Base-by-base conservation (phyloP, 2,113 vertebrate genomes). In the Alces alces region DNA sequence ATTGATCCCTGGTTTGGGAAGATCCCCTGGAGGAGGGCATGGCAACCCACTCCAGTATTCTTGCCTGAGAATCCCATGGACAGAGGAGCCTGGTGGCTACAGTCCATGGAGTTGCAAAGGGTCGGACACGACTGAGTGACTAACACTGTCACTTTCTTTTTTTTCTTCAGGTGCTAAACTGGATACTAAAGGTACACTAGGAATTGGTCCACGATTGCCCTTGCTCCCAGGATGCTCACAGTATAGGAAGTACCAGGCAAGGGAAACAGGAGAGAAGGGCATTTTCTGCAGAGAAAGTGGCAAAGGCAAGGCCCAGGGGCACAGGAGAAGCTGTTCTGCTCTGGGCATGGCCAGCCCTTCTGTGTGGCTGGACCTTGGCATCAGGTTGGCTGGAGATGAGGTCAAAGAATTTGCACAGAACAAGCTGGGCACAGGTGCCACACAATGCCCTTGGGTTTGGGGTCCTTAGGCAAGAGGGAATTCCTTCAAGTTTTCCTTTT, bases 61-160 rank as follows among this genome's bases (percentile, higher is more conserved):
- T 39, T 39, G 66, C n/a, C n/a, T 39, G 19, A 19, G 21, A 3
- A 70, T 70, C n/a, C 66, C n/a, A 70, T 23, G n/a, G n/a, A 70
- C 66, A 70, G 66, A 70, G 19, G n/a, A 70, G 10, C n/a, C 66
- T 70, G n/a, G 5, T 23, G 66, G 66, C 66, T 70, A 23, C 2
- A 39, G 66, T 39, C n/a, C 66, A 39, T 70, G n/a, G n/a, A 12
- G 5, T 23, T 70, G n/a, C 66, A 70, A 70, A 70, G n/a, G 66
- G 19, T 70, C 0, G 0, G n/a, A 70, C 66, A 70, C 0, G 2
- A 70, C 66, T 21, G 19, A 39, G n/a, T 5, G 5, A 39, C n/a
- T 12, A 70, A 70, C 0, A 10, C n/a, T 70, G 23, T 39, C 66
- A 23, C 66, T 70, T 70, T 23, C 17, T 70, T 36, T 36, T 39